Conservation (phyloP, 1,140 invertebrate species). For the Drosophila equinoxialis region DNA sequence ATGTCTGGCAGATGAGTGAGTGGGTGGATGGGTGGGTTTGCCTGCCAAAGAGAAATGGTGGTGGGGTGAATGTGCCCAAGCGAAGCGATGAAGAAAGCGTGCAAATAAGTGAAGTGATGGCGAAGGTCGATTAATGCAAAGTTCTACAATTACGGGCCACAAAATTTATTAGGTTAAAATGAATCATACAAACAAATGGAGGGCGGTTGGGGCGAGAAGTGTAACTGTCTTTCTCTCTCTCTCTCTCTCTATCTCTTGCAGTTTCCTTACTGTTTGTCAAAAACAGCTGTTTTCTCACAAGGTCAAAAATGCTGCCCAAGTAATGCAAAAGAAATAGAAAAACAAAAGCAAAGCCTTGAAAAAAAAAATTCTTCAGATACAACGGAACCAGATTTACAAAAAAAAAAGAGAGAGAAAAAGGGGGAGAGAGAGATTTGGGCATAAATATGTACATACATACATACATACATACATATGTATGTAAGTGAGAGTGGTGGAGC, state of each 20-base stretch:
- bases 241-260: neutral
- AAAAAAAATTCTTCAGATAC: neutral
- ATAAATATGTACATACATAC: too few relatives aligned
- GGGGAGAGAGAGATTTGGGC: neutral
- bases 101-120: slow-evolving; percentile 51
- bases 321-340: neutral
- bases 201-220: neutral
- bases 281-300: slow-evolving; percentile 12
- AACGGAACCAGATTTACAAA: neutral
- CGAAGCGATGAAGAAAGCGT: slow-evolving; percentile 76
- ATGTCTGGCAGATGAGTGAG: slow-evolving; percentile 25
- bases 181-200: neutral
- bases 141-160: slow-evolving; percentile 12
- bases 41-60: slow-evolving; percentile 5
- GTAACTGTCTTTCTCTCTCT: neutral
- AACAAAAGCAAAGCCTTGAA: neutral
- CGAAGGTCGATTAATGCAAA: slow-evolving; percentile 59
- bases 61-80: slow-evolving; percentile 63
- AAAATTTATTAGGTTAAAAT: slow-evolving; percentile 5
- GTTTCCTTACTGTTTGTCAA: neutral
- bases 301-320: neutral
- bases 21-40: too few relatives aligned
- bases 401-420: too few relatives aligned
- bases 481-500: neutral
- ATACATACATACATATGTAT: too few relatives aligned